These are phyloP conservation scores for Bombyx huttoni DNA, from an alignment of 2,888 invertebrate genomes.

Conservation along the genomic window DNA sequence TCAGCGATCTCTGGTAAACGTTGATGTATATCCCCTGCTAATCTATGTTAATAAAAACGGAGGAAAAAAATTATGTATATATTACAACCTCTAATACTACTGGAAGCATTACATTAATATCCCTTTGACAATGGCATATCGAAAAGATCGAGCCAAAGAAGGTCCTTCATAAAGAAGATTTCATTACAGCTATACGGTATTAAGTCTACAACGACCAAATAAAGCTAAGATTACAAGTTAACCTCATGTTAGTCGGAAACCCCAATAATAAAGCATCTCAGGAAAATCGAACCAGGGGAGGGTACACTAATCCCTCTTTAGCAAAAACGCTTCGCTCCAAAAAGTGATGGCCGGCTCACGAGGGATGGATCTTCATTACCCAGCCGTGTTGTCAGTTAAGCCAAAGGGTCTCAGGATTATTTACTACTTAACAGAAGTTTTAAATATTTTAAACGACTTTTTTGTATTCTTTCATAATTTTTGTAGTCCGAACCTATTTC, in stretches of 20 bases:
- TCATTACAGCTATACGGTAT: slow-evolving; percentile 59
- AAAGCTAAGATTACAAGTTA: slow-evolving; percentile 73
- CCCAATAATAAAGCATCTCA: slow-evolving; percentile 72
- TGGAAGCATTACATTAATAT: neutral
- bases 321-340: slow-evolving; percentile 71
- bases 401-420: slow-evolving; percentile 61
- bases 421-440: slow-evolving; percentile 52
- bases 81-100: too few relatives aligned
- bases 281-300: slow-evolving; percentile 63
- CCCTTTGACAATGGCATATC: neutral
- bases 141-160: slow-evolving; percentile 18
- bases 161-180: slow-evolving; percentile 51
- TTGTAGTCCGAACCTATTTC: neutral
- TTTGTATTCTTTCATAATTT: neutral
- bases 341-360: slow-evolving; percentile 68
- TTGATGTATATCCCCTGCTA: too few relatives aligned
- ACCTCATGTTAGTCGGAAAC: slow-evolving; percentile 69
- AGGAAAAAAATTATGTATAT: too few relatives aligned
- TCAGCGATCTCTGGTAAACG: too few relatives aligned
- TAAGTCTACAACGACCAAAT: slow-evolving; percentile 64
- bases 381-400: slow-evolving; percentile 65
- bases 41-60: too few relatives aligned
- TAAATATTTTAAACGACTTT: slow-evolving; percentile 24
- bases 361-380: slow-evolving; percentile 68
- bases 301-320: slow-evolving; percentile 72